Evolutionary conservation across 2,113 vertebrate genomes (phyloP), one percentile per base, ranked within the genome.

Genomic region (Passer montanus): DNA sequence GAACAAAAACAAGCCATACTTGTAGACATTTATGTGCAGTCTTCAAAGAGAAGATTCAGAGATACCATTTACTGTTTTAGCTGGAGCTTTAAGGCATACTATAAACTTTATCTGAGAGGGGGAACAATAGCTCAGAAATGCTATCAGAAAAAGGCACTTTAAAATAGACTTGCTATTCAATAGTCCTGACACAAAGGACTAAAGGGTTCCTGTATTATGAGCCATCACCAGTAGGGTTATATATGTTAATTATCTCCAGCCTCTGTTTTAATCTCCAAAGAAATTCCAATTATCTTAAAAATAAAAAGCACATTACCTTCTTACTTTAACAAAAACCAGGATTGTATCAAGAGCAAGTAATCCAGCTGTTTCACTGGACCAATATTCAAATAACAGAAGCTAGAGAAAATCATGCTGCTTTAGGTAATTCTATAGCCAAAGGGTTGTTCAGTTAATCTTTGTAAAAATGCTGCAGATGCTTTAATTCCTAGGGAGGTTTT

Each of bases 21-120:
- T 73, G 30, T 15, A 93, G 64, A 64, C 10, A 33, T 73, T 95
- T 90, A 76, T 78, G 44, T 60, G 33, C 31, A 64, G 43, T 67
- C 84, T 89, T 89, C 84, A 89, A 91, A 83, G 79, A 53, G 35
- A 90, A 87, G 72, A 80, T 81, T 84, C 73, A 93, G 35, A 81
- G 39, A 78, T 64, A 88, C 3, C 55, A 60, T 81, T 87, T 78
- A 68, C 11, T 87, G 55, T 39, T 90, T 58, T 63, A 91, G 67
- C 28, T 69, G 59, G 35, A 90, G 26, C 22, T 90, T 81, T 80
- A 92, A 87, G 64, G 44, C 49, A 69, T 47, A 33, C 50, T 58
- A 66, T 87, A 87, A 84, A 93, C 15, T 78, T 87, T 18, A 60
- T 46, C 60, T 83, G 33, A 77, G 59, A 76, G 47, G 44, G 59